Evolutionary conservation across 2,888 invertebrate species (phyloP), one percentile per base, ranked within the genome.

Genomic region (Leistus spinibarbis): DNA sequence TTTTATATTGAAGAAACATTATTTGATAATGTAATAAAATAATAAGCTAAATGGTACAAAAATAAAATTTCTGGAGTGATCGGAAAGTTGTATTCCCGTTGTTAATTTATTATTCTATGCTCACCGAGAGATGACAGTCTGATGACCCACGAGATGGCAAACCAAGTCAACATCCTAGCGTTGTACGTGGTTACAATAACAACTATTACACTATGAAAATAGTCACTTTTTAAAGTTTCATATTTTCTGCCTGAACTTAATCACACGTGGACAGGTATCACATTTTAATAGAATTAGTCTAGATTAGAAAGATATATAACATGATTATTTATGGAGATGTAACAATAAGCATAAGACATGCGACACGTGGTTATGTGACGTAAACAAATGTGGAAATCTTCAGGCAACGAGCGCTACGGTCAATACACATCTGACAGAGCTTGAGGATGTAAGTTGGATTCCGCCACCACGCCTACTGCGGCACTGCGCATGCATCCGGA

Each of bases 401-500:
- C 60, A 60, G 22, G 22, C 60, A 16, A 10, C 60, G 19, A 20
- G 60, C 64, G 27, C 24, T 16, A 69, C 71, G 72, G 57, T 72
- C 72, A 72, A 72, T 72, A 72, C 66, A 27, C 72, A 65, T 71
- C 71, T 71, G 71, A 24, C 57, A 13, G 56, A 63, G 40, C 19
- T n/a, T 13, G 3, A 19, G 54, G 22, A 66, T 53, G 40, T 13
- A 53, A 53, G 62, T 17, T 9, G 24, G 53, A 17, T 53, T 40
- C 40, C 40, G 53, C 72, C 22, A 72, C 72, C 72, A 72, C 71
- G 71, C 71, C 71, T 71, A 71, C 72, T 72, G 66, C 65, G 65
- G 22, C 65, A 72, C 24, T 66, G 72, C 72, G 72, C 72, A 72
- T 63, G 54, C 24, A 40, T 57, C 56, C 23, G 69, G 40, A 53